Evolutionary conservation across 1,140 invertebrate species (phyloP).

Genomic region (Leptopilina clavipes): DNA sequence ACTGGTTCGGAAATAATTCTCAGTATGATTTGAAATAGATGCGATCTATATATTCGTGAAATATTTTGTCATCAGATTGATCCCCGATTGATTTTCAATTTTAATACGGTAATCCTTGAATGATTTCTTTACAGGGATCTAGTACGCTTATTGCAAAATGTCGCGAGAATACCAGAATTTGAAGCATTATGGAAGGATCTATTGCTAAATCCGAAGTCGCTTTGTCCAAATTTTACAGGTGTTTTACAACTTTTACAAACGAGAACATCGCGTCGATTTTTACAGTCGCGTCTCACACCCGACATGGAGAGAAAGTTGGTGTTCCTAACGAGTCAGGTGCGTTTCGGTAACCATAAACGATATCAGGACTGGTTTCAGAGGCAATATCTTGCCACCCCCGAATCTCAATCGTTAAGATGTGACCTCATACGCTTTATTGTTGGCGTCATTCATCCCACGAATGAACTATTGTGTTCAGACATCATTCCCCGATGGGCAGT

Average conservation of each 20-base stretch:
- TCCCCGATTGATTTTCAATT: too few relatives aligned
- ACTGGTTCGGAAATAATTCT: too few relatives aligned
- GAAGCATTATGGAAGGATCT: conserved; percentile 95
- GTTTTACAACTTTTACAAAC: conserved; percentile 91
- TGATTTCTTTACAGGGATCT: conserved; percentile 84
- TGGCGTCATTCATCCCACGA: conserved; percentile 97
- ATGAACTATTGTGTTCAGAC: conserved; percentile 97
- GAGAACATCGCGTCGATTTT: conserved; percentile 92
- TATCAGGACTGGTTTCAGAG: conserved; percentile 99
- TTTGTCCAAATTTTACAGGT: conserved; percentile 90
- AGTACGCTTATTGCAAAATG: conserved; percentile 93
- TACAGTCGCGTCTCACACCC: conserved; percentile 93
- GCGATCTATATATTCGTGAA: too few relatives aligned
- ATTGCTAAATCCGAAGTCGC: conserved; percentile 87
- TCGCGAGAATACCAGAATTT: conserved; percentile 95
- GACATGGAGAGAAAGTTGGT: conserved; percentile 98
- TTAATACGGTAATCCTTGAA: too few relatives aligned
- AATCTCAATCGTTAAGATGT: conserved; percentile 94
- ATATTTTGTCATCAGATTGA: too few relatives aligned
- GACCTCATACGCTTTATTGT: conserved; percentile 98
- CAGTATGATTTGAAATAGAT: too few relatives aligned
- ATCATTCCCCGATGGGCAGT: conserved; percentile 99
- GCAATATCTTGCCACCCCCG: conserved; percentile 96
- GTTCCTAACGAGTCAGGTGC: conserved; percentile 93
- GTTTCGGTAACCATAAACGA: conserved; percentile 97